These are phyloP conservation scores for Synergus japonicus DNA, from an alignment of 2,888 invertebrate species.

Conservation along the genomic window DNA sequence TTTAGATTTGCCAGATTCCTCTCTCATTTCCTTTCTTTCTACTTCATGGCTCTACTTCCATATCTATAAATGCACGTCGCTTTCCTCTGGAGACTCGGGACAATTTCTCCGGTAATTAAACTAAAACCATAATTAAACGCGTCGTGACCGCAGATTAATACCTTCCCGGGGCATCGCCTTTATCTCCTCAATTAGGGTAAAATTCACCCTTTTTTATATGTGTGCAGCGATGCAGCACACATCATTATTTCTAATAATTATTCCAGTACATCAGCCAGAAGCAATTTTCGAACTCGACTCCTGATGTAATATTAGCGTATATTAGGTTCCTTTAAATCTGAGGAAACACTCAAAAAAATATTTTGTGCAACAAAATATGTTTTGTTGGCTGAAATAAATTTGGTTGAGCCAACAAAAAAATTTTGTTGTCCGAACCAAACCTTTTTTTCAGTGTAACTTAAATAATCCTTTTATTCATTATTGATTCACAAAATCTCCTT, in stretches of 20 bases:
- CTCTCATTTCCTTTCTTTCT: neutral
- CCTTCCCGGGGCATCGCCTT: neutral
- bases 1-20: neutral
- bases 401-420: too few species aligned
- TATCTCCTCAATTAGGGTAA: neutral
- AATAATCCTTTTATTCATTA: too few species aligned
- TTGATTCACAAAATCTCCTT: too few species aligned
- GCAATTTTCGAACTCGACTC: neutral
- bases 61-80: neutral
- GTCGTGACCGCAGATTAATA: neutral
- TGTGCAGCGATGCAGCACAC: neutral
- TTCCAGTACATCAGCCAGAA: neutral
- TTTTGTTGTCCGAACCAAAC: too few species aligned
- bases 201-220: neutral
- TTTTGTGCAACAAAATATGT: too few species aligned
- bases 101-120: neutral
- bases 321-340: too few species aligned
- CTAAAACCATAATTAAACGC: neutral
- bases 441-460: too few species aligned
- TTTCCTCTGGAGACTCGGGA: neutral
- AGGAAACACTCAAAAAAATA: too few species aligned
- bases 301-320: neutral
- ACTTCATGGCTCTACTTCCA: neutral
- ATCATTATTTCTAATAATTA: neutral
- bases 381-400: too few species aligned